A percentile compares a stretch with the other conserved stretches of the same genome.
These are phyloP conservation scores for Saccopteryx bilineata DNA, from an alignment of 2,113 vertebrate genomes.

Conservation along the genomic window DNA sequence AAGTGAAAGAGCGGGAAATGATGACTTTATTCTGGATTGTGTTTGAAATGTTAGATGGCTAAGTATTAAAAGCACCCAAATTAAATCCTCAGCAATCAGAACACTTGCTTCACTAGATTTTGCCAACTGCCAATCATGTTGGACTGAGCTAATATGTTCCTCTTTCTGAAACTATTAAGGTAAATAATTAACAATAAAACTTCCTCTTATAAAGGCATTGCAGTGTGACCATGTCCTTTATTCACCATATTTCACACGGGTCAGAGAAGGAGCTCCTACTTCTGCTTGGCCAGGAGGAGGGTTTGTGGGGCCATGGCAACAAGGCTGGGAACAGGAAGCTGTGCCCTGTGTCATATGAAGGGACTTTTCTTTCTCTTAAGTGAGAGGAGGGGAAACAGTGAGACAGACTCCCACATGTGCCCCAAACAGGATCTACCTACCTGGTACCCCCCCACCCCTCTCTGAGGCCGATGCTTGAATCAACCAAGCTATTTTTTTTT, in stretches of 20 bases:
- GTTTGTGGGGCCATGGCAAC: background rate
- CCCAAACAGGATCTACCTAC: too few species aligned
- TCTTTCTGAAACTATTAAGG: constrained; percentile 86
- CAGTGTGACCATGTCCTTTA: constrained; percentile 80
- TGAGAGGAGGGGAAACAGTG: too few species aligned
- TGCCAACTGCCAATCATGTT: constrained; percentile 85
- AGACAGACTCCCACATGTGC: too few species aligned
- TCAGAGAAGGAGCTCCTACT: background rate
- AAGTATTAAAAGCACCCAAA: constrained; percentile 84
- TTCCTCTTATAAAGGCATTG: constrained; percentile 85
- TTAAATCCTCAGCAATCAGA: constrained; percentile 83
- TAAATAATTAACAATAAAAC: constrained; percentile 89
- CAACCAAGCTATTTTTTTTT: too few species aligned
- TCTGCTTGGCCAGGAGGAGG: background rate
- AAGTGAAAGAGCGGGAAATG: constrained; percentile 84
- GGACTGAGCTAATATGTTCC: constrained; percentile 86
- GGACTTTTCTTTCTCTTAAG: background rate
- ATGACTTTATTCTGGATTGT: constrained; percentile 82
- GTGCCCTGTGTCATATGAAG: background rate
- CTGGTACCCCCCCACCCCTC: too few species aligned
- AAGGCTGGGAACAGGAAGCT: background rate
- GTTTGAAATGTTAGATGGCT: constrained; percentile 84
- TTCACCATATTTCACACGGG: constrained; percentile 74
- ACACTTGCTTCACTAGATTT: constrained; percentile 86
- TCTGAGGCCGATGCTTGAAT: too few species aligned